Evolutionary conservation across 2,113 vertebrate genomes (phyloP).

Genomic region (Nibea albiflora): DNA sequence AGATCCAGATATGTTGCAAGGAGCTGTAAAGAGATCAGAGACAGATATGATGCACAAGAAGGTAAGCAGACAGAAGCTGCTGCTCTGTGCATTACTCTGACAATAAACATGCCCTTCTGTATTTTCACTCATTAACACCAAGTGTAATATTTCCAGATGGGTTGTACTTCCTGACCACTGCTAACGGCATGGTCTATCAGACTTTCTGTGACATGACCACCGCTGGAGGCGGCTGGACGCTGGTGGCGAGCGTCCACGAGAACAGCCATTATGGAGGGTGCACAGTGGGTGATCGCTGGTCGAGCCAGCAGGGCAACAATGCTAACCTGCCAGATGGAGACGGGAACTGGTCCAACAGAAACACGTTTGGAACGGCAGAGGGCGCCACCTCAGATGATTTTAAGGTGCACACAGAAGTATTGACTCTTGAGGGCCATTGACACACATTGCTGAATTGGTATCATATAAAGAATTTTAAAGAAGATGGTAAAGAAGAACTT

Average conservation of each 20-base stretch:
- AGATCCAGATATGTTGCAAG: constrained; percentile 34
- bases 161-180: constrained; percentile 42
- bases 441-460: too few relatives aligned
- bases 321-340: constrained; percentile 7
- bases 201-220: constrained; percentile 57
- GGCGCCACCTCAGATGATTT: constrained; percentile 21
- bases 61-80: neutral
- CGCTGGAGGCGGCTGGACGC: constrained; percentile 37
- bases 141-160: constrained; percentile 29
- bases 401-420: constrained; percentile 10
- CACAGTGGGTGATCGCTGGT: constrained; percentile 24
- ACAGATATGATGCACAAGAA: constrained; percentile 11
- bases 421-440: too few relatives aligned
- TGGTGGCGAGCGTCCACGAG: constrained; percentile 42
- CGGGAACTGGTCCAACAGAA: constrained; percentile 11
- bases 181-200: constrained; percentile 47
- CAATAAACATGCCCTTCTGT: neutral
- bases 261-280: neutral
- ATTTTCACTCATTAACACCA: neutral
- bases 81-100: neutral
- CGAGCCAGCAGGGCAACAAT: constrained; percentile 33
- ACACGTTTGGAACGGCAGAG: constrained; percentile 34
- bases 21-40: constrained; percentile 47
- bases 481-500: too few relatives aligned
- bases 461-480: too few relatives aligned